phyloP scores from a whole-genome alignment of 1,140 invertebrate species.

The Diabrotica virgifera region DNA sequence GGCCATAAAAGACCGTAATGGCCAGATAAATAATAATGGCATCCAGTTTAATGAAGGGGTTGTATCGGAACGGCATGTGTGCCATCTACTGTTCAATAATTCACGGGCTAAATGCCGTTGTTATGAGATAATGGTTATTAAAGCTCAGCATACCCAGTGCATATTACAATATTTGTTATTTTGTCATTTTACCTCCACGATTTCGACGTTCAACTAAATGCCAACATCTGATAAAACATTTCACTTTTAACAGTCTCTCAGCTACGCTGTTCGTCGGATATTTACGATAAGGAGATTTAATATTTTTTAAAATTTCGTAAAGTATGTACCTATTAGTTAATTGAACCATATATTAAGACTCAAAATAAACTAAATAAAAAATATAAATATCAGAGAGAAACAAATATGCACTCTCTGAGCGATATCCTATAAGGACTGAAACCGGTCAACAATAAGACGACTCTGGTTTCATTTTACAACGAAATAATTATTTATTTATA shows the following conservation, averaged over 20 bases:
- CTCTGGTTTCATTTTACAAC: too few species aligned
- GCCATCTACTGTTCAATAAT: conserved; percentile 37
- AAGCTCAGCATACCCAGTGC: conserved; percentile 32
- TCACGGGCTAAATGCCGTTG: conserved; percentile 36
- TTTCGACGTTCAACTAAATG: conserved; percentile 12
- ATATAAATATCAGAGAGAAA: too few species aligned
- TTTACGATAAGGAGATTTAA: too few species aligned
- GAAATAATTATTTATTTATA: too few species aligned
- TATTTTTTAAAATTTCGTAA: too few species aligned
- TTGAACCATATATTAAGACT: too few species aligned
- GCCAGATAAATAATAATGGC: conserved; percentile 21
- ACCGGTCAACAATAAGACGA: too few species aligned
- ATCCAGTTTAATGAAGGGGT: conserved; percentile 22
- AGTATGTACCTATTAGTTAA: too few species aligned
- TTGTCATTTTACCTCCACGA: conserved; percentile 29
- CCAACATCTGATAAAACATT: conserved; percentile 14
- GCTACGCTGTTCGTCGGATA: not conserved
- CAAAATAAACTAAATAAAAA: too few species aligned
- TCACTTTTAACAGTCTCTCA: conserved; percentile 6
- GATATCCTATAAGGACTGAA: too few species aligned
- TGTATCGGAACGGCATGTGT: conserved; percentile 31
- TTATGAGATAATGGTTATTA: conserved; percentile 41
- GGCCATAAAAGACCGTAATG: conserved; percentile 17
- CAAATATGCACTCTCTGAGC: too few species aligned
- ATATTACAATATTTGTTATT: conserved; percentile 37